Base-by-base conservation (phyloP, 2,797 vertebrate genomes). In the Halcyon leucocephala region DNA sequence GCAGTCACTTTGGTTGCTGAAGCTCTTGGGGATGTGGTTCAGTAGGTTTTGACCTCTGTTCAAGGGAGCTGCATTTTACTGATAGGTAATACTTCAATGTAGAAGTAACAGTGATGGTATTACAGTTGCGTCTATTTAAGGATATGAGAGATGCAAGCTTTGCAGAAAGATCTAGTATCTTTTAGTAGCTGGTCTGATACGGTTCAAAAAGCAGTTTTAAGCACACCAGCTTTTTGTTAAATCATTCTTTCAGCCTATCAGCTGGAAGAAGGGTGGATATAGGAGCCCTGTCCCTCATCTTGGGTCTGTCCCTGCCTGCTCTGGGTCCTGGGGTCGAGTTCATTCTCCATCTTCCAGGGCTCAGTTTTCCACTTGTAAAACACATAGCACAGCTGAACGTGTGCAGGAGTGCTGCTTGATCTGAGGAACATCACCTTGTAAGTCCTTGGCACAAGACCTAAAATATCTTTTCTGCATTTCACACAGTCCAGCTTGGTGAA, bases 21-120 rank as follows among this genome's bases (percentile, higher is more conserved):
- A 74, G 85, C 69, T 88, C 74, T 54, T 44, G 54, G 31, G 72
- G 57, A 14, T 87, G 64, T 42, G 73, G 57, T 90, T 87, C 81
- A 82, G 51, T 4, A 29, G 76, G 51, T 79, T 76, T 35, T 91
- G 70, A 82, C 81, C 86, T 33, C 44, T 28, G 46, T 70, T 90
- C 66, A 41, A 66, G 85, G 58, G 39, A 91, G 79, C 51, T 88
- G 39, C 28, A 2, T 82, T 82, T 88, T 39, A 37, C 49, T 55
- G 61, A 7, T 7, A 3, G 18, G 41, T 13, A 39, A 31, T 15
- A 5, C 65, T 66, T 65, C n/a, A 42, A 61, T 14, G 16, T 3
- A 29, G 39, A 52, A 7, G 1, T 20, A 17, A 6, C 11, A 65
- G 65, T 0, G 0, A 4, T 62, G 49, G 8, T 62, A 64, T 37